phyloP scores from a whole-genome alignment of 2,113 vertebrate species.

The Brachyistius frenatus region DNA sequence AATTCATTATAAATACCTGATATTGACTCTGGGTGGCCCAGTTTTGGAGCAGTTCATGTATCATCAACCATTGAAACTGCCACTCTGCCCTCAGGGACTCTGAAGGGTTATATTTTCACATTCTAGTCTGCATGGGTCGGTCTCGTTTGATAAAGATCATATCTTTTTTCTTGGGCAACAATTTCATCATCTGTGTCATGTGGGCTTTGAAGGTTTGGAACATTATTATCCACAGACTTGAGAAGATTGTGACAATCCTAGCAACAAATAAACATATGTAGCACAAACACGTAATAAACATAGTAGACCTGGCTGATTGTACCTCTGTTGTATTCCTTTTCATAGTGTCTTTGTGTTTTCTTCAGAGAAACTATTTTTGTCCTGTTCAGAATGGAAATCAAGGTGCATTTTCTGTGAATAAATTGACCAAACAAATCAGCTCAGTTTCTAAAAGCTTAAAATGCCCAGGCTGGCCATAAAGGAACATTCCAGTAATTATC shows the following conservation, averaged over 20 bases:
- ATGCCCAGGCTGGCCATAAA: constrained; percentile 1
- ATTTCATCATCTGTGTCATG: background rate
- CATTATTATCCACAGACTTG: background rate
- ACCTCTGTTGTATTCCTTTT: background rate
- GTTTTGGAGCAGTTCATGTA: constrained; percentile 26
- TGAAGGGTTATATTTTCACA: constrained; percentile 8
- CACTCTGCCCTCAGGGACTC: background rate
- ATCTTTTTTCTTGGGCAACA: constrained; percentile 8
- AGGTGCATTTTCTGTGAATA: background rate
- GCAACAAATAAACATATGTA: background rate
- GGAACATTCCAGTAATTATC: constrained; percentile 5
- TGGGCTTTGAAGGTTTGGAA: constrained; percentile 8
- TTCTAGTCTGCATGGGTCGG: background rate
- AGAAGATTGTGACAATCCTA: background rate
- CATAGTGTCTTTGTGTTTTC: background rate
- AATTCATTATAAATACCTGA: constrained; percentile 25
- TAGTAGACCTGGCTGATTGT: background rate
- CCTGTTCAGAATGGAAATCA: constrained; percentile 11
- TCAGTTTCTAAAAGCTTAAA: background rate
- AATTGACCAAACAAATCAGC: background rate
- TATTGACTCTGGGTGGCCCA: constrained; percentile 40
- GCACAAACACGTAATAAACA: constrained; percentile 20
- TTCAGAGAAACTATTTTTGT: background rate
- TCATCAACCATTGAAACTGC: constrained; percentile 17
- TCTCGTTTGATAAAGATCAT: background rate